Evolutionary conservation across 1,140 invertebrate genomes (phyloP), one percentile per base, ranked within the genome.

Genomic region (Megalopta genalis): DNA sequence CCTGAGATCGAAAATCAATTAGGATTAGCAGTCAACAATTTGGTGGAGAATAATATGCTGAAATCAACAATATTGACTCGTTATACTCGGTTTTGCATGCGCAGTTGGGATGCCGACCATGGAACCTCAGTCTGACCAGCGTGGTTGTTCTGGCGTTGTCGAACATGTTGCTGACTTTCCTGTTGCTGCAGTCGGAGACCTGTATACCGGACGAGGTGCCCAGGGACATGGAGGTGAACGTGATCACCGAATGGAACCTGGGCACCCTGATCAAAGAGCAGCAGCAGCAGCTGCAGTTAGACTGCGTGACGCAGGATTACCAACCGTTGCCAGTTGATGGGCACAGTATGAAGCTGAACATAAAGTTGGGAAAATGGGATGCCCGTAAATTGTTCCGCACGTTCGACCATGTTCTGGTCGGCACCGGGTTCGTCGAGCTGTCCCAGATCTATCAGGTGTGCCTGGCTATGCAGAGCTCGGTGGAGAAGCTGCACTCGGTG

Each of bases 391-490:
- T 95, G 9, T 97, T 95, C 87, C 95, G 95, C 75, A 94, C 95
- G 60, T 97, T 95, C 89, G 97, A 98, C 86, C 95, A 95, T 83
- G 95, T 95, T 0, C 87, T 96, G 1, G 93, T 95, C 0, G 97
- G 97, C 0, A 93, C 94, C 0, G 90, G 93, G 75, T 97, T 94
- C 82, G 87, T 91, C 5, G 91, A 94, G 9, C 82, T 95, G 1
- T 95, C 94, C 23, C 90, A 94, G 6, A 90, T 93, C 4, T 94
- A 94, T 72, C 92, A 92, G 32, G 96, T 97, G 9, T 97, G 96
- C 82, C 90, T 98, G 25, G 97, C 97, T 0, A 98, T 97, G 0
- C 97, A 98, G 88, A 96, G 95, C 76, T 97, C 97, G 0, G 93
- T 98, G 27, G 97, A 98, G 83, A 95, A 96, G 67, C 88, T 98